Evolutionary conservation across 2,113 vertebrate genomes (phyloP).

Genomic region (Heterotilapia buettikoferi): DNA sequence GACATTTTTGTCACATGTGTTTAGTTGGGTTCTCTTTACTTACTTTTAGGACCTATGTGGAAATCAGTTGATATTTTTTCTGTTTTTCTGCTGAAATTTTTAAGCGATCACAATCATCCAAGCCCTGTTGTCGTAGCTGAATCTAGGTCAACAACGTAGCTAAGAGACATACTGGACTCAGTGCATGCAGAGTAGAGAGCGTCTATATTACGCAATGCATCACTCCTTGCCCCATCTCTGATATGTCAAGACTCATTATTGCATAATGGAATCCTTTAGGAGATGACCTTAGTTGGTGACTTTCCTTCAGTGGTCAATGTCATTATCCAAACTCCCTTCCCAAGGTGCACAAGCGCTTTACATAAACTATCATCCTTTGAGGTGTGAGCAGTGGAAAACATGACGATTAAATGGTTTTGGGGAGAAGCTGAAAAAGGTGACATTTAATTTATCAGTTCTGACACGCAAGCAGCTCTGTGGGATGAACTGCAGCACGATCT

Average conservation of each 20-base stretch:
- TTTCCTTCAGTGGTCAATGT: not conserved
- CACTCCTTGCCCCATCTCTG: not conserved
- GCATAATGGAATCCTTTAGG: not conserved
- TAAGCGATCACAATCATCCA: not conserved
- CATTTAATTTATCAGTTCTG: not conserved
- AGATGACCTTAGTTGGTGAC: not conserved
- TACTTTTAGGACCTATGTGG: not conserved
- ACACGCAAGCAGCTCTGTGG: not conserved
- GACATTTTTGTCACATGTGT: not conserved
- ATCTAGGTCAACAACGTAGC: conserved; percentile 9
- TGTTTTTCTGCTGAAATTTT: not conserved
- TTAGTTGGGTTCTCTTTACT: not conserved
- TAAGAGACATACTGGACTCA: not conserved
- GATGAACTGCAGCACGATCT: not conserved
- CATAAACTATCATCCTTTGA: not conserved
- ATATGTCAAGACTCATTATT: not conserved
- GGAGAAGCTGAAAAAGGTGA: not conserved
- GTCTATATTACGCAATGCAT: not conserved
- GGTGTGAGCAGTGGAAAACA: not conserved
- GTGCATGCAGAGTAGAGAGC: not conserved
- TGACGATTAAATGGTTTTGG: not conserved
- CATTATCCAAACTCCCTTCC: not conserved
- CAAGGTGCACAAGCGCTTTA: not conserved
- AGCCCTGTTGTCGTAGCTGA: not conserved
- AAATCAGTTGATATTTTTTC: not conserved